Percentiles rank a stretch among this genome's conserved stretches.
phyloP scores from a whole-genome alignment of 1,140 invertebrate species.

The Heliconius eleuchia region DNA sequence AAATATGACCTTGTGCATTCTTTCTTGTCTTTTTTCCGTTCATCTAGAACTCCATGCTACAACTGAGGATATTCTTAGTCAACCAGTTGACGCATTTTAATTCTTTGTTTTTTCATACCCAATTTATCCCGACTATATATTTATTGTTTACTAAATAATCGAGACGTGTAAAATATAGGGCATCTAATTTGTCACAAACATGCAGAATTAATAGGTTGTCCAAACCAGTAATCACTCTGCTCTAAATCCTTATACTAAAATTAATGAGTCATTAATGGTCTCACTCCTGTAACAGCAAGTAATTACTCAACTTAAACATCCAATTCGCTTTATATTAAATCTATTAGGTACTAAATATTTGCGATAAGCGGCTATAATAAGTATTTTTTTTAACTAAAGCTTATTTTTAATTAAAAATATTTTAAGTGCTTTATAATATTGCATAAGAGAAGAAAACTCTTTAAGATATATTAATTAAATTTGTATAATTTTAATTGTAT shows the following conservation, averaged over 20 bases:
- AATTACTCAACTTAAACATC: constrained; percentile 3
- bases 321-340: not conserved
- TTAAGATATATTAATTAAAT: too few relatives aligned
- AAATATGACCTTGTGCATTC: too few relatives aligned
- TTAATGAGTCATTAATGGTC: constrained; percentile 32
- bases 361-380: not conserved
- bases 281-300: constrained; percentile 4
- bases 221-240: constrained; percentile 43
- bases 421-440: too few relatives aligned
- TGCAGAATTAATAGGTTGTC: constrained; percentile 49
- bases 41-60: too few relatives aligned
- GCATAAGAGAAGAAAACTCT: too few relatives aligned
- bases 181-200: constrained; percentile 49
- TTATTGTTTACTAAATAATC: not conserved
- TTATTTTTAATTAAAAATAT: not conserved
- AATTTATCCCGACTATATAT: not conserved
- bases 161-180: not conserved
- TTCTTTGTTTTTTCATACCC: too few relatives aligned
- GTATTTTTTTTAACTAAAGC: not conserved
- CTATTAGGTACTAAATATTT: not conserved
- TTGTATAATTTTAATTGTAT: too few relatives aligned
- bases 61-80: not conserved
- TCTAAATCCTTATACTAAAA: constrained; percentile 33
- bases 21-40: too few relatives aligned
- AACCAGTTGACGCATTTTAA: not conserved